Evolutionary conservation across 1,140 invertebrate species (phyloP), one percentile per base, ranked within the genome.

Genomic region (Sipha flava): DNA sequence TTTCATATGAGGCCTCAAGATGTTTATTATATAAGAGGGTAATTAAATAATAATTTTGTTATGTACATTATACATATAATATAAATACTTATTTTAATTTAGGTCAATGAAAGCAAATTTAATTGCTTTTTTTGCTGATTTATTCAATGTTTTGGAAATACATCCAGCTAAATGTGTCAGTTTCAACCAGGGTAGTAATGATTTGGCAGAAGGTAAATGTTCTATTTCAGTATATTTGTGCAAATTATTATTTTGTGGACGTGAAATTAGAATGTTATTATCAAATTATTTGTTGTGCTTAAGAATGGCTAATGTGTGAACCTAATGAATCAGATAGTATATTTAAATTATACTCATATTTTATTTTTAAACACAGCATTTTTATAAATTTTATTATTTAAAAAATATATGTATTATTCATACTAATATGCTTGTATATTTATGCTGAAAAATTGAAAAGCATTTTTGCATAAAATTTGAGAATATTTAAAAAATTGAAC

Each of bases 1-100:
- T 97, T 97, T 88, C 96, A 98, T 85, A 94, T 98, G 89, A 92
- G 92, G 85, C 94, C 95, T 52, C 96, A 98, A 86, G 97, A 99
- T 86, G 91, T 99, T 68, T 93, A 97, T 34, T 98, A 97, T 85
- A 93, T 97, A 89, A 90, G 95, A 86, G 94, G 95, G 93, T 95
- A 85, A 87, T 86, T 84, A 81, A 26, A 73, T 34, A 4, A 49
- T 73, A 64, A 79, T 62, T 79, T 1, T 64, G 31, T 66, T 16
- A 37, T 37, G 1, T 59, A 52, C 34, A 72, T 40, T 45, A n/a
- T 72, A 40, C 26, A 79, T 16, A 45, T 68, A 47, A 40, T 72
- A n/a, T n/a, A n/a, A n/a, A n/a, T n/a, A n/a, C n/a, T 26, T 81
- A 81, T 29, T 75, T 81, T 81, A 81, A 84, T 87, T 79, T 85